Conservation (phyloP, 2,797 vertebrate species). For the Pantherophis alleghaniensis region DNA sequence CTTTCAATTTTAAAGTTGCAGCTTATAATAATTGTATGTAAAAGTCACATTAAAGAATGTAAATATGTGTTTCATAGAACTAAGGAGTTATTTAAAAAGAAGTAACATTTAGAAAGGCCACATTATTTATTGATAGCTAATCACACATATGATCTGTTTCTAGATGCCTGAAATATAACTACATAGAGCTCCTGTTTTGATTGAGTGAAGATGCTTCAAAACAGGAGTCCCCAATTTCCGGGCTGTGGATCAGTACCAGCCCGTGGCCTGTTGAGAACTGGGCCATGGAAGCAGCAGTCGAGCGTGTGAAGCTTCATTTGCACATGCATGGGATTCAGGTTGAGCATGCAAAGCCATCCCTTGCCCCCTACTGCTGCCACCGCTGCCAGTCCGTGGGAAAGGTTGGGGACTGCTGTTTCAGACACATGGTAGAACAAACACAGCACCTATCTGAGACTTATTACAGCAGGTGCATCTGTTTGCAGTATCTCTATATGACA, state of each 20-base stretch:
- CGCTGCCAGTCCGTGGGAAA: not conserved
- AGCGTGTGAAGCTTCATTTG: not conserved
- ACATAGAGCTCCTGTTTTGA: not conserved
- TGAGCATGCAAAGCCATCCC: not conserved
- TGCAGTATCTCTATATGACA: not conserved
- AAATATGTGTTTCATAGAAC: not conserved
- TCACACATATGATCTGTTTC: not conserved
- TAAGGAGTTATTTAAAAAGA: not conserved
- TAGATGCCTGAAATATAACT: not conserved
- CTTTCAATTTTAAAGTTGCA: not conserved
- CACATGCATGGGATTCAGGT: not conserved
- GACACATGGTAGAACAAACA: not conserved
- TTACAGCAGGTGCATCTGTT: not conserved
- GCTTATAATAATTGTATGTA: not conserved
- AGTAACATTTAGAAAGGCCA: not conserved
- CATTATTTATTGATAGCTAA: not conserved
- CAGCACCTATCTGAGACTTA: not conserved
- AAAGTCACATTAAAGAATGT: not conserved
- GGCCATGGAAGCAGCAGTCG: fast-evolving
- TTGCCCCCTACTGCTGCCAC: too few species aligned
- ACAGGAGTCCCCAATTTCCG: not conserved
- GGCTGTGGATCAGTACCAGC: not conserved
- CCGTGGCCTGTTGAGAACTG: not conserved
- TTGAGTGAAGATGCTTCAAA: not conserved
- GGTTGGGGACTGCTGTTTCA: not conserved